A percentile compares a stretch with the other conserved stretches of the same genome.
These are phyloP conservation scores for Belonocnema kinseyi DNA, from an alignment of 1,140 invertebrate species.

Conservation along the genomic window DNA sequence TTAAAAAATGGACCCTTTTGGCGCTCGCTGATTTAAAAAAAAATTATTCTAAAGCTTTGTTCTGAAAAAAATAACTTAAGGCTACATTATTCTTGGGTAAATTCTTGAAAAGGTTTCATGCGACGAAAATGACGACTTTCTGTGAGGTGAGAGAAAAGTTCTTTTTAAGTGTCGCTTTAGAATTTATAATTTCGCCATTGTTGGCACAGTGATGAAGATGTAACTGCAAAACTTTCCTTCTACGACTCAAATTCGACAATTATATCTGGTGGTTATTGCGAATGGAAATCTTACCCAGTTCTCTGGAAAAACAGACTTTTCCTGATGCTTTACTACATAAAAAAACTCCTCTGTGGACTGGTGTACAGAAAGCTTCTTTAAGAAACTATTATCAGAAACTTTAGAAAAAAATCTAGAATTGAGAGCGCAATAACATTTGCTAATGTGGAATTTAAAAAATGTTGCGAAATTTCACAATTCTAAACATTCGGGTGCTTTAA, in stretches of 20 bases:
- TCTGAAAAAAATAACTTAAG: too few species aligned
- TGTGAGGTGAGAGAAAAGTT: neutral
- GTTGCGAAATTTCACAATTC: too few species aligned
- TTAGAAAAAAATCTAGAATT: too few species aligned
- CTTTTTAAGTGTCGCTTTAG: conserved; percentile 9
- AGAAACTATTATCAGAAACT: too few species aligned
- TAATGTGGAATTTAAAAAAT: too few species aligned
- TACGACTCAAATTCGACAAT: neutral
- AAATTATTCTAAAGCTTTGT: too few species aligned
- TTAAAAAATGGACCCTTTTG: too few species aligned
- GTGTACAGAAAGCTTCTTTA: too few species aligned
- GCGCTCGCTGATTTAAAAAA: too few species aligned
- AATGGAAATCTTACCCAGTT: conserved; percentile 3
- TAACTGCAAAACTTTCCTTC: conserved; percentile 11
- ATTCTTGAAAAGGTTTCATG: neutral
- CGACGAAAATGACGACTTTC: neutral
- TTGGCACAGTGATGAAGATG: conserved; percentile 4
- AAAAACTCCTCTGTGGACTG: neutral
- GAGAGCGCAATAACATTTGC: too few species aligned
- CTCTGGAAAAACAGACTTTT: neutral
- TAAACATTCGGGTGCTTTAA: too few species aligned
- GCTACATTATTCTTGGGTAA: too few species aligned
- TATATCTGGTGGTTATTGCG: neutral
- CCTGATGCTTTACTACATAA: neutral
- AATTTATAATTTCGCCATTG: conserved; percentile 22